These are phyloP conservation scores for Propsilocerus akamusi DNA, from an alignment of 1,140 invertebrate genomes.

Conservation along the genomic window DNA sequence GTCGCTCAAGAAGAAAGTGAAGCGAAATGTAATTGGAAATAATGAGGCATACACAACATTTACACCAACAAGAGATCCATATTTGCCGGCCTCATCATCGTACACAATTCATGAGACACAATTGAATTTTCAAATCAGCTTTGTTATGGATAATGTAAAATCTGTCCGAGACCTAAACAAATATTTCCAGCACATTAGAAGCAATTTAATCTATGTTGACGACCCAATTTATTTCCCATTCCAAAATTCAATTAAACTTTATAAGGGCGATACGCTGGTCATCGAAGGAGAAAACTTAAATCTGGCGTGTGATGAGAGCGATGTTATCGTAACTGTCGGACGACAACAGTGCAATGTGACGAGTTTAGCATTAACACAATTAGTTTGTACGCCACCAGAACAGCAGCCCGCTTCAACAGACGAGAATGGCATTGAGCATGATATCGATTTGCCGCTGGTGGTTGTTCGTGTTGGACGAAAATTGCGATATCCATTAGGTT, in stretches of 20 bases:
- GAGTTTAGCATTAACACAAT: slow-evolving; percentile 67
- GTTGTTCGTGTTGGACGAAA: slow-evolving; percentile 77
- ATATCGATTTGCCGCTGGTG: slow-evolving; percentile 64
- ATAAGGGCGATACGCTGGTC: slow-evolving; percentile 87
- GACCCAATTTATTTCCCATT: slow-evolving; percentile 87
- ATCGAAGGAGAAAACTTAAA: slow-evolving; percentile 89
- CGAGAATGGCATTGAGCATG: slow-evolving; percentile 55
- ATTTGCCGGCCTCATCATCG: slow-evolving; percentile 11
- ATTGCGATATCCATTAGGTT: slow-evolving; percentile 70
- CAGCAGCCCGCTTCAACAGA: slow-evolving; percentile 70
- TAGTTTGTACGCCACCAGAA: slow-evolving; percentile 79
- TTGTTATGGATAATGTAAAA: slow-evolving; percentile 90
- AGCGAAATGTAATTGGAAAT: slow-evolving; percentile 4
- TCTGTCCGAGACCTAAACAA: slow-evolving; percentile 74
- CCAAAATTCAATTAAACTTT: slow-evolving; percentile 65
- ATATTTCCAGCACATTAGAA: slow-evolving; percentile 59
- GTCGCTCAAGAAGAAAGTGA: slow-evolving; percentile 12
- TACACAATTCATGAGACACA: slow-evolving; percentile 31
- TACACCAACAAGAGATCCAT: slow-evolving; percentile 7
- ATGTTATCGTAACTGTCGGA: slow-evolving; percentile 87
- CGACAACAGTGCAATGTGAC: slow-evolving; percentile 78
- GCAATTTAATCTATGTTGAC: slow-evolving; percentile 70
- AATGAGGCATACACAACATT: neutral
- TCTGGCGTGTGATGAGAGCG: slow-evolving; percentile 76
- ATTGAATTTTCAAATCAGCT: slow-evolving; percentile 57